Evolutionary conservation across 2,888 invertebrate species (phyloP).

Genomic region (Eurois occulta): DNA sequence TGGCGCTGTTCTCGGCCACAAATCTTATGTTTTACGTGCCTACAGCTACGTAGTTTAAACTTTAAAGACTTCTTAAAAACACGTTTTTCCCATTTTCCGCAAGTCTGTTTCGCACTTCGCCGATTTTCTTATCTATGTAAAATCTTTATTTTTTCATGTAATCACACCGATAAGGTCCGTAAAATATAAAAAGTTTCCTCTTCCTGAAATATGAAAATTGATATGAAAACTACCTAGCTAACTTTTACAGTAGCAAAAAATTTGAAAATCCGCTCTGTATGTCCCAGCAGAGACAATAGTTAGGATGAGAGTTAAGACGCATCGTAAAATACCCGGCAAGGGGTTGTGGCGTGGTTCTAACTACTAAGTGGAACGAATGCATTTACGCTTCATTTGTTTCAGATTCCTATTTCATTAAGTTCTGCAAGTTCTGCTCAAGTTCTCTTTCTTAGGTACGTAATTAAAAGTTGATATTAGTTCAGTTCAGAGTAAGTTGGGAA

Average conservation of each 20-base stretch:
- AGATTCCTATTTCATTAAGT: slow-evolving; percentile 42
- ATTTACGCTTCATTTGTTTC: slow-evolving; percentile 52
- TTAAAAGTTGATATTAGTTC: slow-evolving; percentile 42
- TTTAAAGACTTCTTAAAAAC: background rate
- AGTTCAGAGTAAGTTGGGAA: slow-evolving; percentile 5
- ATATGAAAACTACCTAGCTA: background rate
- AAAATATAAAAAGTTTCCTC: background rate
- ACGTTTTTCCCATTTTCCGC: background rate
- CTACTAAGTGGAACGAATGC: slow-evolving; percentile 48
- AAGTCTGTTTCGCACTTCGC: background rate
- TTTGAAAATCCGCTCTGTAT: background rate
- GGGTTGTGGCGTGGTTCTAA: slow-evolving; percentile 38
- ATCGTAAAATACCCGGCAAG: slow-evolving; percentile 33
- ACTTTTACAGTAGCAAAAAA: background rate
- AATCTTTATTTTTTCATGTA: background rate
- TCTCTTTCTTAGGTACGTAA: slow-evolving; percentile 1
- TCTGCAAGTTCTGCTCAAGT: slow-evolving; percentile 34
- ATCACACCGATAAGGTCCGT: background rate
- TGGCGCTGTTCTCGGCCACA: background rate
- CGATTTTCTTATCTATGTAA: background rate
- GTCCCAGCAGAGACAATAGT: slow-evolving; percentile 38
- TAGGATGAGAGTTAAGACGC: slow-evolving; percentile 16
- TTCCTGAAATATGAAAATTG: slow-evolving; percentile 6
- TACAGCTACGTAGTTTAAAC: background rate
- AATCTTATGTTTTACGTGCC: background rate